phyloP scores from a whole-genome alignment of 2,888 invertebrate species.

The Drosophila differens region DNA sequence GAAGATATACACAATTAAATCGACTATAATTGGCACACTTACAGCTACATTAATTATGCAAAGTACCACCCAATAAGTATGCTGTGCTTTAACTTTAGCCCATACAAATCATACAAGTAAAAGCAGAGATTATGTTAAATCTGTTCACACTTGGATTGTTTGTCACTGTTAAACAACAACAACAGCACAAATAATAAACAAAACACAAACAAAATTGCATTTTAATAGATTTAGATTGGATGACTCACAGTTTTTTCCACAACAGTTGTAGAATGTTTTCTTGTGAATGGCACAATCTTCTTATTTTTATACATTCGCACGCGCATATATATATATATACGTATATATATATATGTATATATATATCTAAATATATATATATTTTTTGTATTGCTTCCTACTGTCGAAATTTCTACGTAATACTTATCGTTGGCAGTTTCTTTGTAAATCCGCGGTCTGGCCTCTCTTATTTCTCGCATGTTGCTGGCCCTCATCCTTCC shows the following conservation, averaged over 20 bases:
- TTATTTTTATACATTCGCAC: not conserved
- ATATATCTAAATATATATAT: not conserved
- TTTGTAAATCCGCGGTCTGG: constrained; percentile 35
- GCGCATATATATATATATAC: not conserved
- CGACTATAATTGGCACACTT: not conserved
- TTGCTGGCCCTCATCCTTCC: constrained; percentile 25
- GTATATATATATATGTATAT: not conserved
- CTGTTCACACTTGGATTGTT: too few species aligned
- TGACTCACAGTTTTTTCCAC: constrained; percentile 17
- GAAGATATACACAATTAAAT: too few species aligned
- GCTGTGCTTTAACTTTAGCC: constrained; percentile 7
- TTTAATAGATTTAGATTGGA: not conserved
- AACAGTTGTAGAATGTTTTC: constrained; percentile 2
- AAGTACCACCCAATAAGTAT: constrained; percentile 33
- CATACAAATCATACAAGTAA: too few species aligned
- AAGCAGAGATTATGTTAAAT: not conserved
- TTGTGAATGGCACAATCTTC: constrained; percentile 3
- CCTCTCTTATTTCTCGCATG: constrained; percentile 38
- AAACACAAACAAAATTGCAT: constrained; percentile 10
- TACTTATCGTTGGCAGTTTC: constrained; percentile 18
- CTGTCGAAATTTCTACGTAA: constrained; percentile 29
- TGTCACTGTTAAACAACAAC: too few species aligned
- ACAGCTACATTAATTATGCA: not conserved
- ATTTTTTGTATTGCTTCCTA: not conserved
- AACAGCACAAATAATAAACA: not conserved